Evolutionary conservation across 1,140 invertebrate genomes (phyloP), one percentile per base, ranked within the genome.

Genomic region (Protaetia brevitarsis): DNA sequence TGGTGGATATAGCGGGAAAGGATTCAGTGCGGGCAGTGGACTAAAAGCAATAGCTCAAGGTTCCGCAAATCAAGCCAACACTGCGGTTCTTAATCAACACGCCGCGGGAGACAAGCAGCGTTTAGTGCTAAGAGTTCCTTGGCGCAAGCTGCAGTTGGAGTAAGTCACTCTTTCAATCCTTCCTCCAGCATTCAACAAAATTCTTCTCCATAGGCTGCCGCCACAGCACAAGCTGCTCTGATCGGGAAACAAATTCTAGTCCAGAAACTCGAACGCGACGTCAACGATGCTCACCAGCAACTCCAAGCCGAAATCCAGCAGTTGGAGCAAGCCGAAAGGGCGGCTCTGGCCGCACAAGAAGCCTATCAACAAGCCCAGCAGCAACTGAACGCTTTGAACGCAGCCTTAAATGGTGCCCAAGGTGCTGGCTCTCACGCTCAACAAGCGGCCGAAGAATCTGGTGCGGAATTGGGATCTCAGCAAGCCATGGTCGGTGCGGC

Each of bases 221-320:
- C 79, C 16, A 72, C 83, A 4, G 79, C 84, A 11, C 71, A 82
- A 0, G 84, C 84, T 0, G 84, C 84, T 23, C 73, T 86, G 0
- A 82, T 84, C 11, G 84, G 84, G n/a, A 85, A 85, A 65, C 82
- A 84, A 66, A 81, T 85, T 8, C 78, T 86, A 19, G 69, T 84
- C 2, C 72, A 77, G 4, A 81, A 83, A 0, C 71, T 86, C 2
- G 80, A 85, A 64, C 83, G 84, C 30, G 84, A 85, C 63, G 80
- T 78, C 0, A 72, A 78, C 3, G 82, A 83, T 21, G 80, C 81
- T 0, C 80, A 83, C 36, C 78, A 79, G 8, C 77, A 81, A 0
- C 72, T 86, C 4, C 77, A 85, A 16, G 72, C 76, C 23, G 84
- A 86, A 66, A 74, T 82, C 13, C 71, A 74, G 11, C 84, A 85